Evolutionary conservation across 2,888 invertebrate genomes (phyloP).

Genomic region (Corythucha ciliata): DNA sequence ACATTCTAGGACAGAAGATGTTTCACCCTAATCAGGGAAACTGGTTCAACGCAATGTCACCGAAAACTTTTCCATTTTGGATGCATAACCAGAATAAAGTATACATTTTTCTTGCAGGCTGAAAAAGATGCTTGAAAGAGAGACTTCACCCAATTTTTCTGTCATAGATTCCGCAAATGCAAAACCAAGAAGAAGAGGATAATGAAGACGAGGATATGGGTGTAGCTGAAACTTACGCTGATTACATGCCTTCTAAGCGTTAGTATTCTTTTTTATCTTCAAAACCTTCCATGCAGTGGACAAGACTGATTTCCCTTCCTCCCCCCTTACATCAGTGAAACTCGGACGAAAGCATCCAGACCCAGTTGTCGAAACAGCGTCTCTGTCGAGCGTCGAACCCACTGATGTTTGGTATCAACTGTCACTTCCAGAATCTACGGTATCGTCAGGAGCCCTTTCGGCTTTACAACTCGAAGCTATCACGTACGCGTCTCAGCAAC

Average conservation of each 20-base stretch:
- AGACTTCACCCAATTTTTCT: not conserved
- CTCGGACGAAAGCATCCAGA: conserved; percentile 95
- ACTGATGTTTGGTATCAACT: conserved; percentile 83
- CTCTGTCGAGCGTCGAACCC: conserved; percentile 89
- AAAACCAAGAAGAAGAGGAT: conserved; percentile 37
- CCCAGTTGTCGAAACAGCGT: conserved; percentile 97
- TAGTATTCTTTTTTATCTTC: conserved; percentile 42
- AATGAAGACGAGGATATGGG: conserved; percentile 62
- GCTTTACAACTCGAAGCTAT: conserved; percentile 96
- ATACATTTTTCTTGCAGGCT: too few species aligned
- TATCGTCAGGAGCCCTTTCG: conserved; percentile 77
- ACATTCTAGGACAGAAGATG: conserved; percentile 42
- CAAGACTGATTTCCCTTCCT: too few species aligned
- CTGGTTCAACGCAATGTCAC: conserved; percentile 38
- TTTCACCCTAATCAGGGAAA: conserved; percentile 23
- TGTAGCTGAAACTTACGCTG: conserved; percentile 95
- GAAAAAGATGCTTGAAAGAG: too few species aligned
- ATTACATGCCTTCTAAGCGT: conserved; percentile 96
- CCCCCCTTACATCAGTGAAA: conserved; percentile 61
- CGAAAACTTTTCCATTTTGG: conserved; percentile 32
- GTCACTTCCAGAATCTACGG: conserved; percentile 72
- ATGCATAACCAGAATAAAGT: conserved; percentile 16
- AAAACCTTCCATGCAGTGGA: too few species aligned
- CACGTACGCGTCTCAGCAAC: conserved; percentile 94
- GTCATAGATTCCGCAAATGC: conserved; percentile 20